Conservation (phyloP, 2,113 vertebrate species). For the Coptodon rendalli region DNA sequence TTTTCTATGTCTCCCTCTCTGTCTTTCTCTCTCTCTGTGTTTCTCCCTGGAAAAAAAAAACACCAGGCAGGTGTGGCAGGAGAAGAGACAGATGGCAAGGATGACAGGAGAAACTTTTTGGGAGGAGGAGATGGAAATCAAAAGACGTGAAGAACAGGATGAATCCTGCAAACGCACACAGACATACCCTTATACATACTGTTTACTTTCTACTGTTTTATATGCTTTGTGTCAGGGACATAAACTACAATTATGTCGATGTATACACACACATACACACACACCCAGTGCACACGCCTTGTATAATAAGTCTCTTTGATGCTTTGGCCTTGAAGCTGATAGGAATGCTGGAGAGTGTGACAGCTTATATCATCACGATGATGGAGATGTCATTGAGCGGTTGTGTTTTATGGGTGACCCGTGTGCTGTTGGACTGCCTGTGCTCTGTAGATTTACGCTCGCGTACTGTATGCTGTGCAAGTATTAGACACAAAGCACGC, state of each 20-base stretch:
- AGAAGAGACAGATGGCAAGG: slow-evolving; percentile 63
- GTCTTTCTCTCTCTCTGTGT: background rate
- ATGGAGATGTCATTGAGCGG: slow-evolving; percentile 63
- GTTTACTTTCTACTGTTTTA: background rate
- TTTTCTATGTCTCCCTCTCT: background rate
- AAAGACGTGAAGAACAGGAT: slow-evolving; percentile 5
- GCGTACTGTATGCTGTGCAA: background rate
- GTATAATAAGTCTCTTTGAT: slow-evolving; percentile 43
- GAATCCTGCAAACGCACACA: background rate
- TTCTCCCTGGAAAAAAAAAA: slow-evolving; percentile 7
- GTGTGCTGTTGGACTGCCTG: slow-evolving; percentile 4
- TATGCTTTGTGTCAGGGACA: background rate
- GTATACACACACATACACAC: background rate
- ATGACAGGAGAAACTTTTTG: slow-evolving; percentile 59
- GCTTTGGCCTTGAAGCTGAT: slow-evolving; percentile 57
- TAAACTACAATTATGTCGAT: background rate
- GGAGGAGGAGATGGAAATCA: slow-evolving; percentile 22
- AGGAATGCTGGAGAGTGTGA: slow-evolving; percentile 38
- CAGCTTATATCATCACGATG: slow-evolving; percentile 61
- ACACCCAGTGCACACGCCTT: slow-evolving; percentile 2
- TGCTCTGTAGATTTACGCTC: background rate
- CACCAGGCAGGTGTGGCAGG: slow-evolving; percentile 56
- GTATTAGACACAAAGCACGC: background rate
- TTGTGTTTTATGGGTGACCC: slow-evolving; percentile 52
- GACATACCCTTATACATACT: background rate